Base-by-base conservation (phyloP, 2,888 invertebrate species). In the Trissolcus japonicus region DNA sequence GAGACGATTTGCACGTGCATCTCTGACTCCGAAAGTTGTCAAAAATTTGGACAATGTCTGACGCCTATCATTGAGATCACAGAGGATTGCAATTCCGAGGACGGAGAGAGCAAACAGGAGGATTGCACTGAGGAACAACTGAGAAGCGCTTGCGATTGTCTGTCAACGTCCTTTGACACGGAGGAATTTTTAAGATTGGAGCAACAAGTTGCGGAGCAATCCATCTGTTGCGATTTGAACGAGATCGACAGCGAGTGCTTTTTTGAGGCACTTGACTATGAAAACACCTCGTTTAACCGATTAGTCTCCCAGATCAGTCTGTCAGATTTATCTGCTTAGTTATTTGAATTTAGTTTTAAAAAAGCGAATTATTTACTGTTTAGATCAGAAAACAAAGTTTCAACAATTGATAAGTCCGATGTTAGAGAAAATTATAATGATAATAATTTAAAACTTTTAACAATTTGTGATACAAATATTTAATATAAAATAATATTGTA, bases 121-220 rank as follows among this genome's bases (percentile, higher is more conserved):
- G 54, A 74, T 14, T 43, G 14, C 43, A 61, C 7, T 69, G 59
- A 53, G 16, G 35, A 35, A 35, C 16, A 17, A n/a, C 55, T 48
- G 7, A 57, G 59, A 16, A 41, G 25, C 25, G 16, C 9, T 9
- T 66, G 65, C 4, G 79, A 82, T 62, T 80, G 29, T 19, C 81
- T 85, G 82, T 76, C 80, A 0, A 69, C 74, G 41, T 85, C 85
- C 0, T 82, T 82, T 48, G 86, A 86, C 6, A 86, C 86, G 0
- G 80, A 51, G 13, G 87, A 87, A 63, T 86, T 86, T 65, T 71
- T 85, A 13, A 66, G 57, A 48, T 48, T 87, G 3, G 87, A 87
- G 72, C 59, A 69, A 4, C 46, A 65, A 4, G 29, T 46, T 13
- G 41, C 25, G 46, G 16, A 9, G 16, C 35, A 35, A 11, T 35